Evolutionary conservation across 2,797 vertebrate genomes (phyloP).

Genomic region (Ficedula albicollis): DNA sequence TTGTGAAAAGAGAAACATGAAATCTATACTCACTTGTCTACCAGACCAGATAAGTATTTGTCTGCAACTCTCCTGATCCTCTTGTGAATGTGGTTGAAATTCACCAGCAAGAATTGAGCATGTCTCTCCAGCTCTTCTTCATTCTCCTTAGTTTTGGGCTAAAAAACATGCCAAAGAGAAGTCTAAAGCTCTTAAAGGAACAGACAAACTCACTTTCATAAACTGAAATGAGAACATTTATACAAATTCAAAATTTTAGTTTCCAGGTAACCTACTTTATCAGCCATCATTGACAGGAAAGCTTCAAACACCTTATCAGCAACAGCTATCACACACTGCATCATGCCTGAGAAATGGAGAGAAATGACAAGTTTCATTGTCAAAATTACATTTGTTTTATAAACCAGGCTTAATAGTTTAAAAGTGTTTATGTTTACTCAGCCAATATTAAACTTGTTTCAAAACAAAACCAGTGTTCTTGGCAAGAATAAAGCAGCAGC

Average conservation of each 20-base stretch:
- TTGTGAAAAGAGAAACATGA: not conserved
- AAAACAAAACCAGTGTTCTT: not conserved
- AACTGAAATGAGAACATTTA: not conserved
- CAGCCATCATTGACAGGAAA: conserved; percentile 98
- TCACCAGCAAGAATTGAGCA: conserved; percentile 93
- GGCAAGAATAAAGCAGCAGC: not conserved
- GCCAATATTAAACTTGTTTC: not conserved
- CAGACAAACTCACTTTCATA: not conserved
- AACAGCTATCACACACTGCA: conserved; percentile 97
- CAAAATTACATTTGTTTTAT: not conserved
- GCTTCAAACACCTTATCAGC: conserved; percentile 98
- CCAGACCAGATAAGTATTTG: conserved; percentile 96
- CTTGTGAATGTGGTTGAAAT: conserved; percentile 99
- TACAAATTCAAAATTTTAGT: not conserved
- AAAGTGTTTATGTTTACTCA: not conserved
- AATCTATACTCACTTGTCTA: conserved; percentile 87
- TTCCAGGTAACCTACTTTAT: conserved; percentile 83
- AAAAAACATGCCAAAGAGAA: conserved; percentile 38
- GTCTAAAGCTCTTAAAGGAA: not conserved
- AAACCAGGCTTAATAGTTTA: not conserved
- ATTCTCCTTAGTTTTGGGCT: conserved; percentile 97
- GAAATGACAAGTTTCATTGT: not conserved
- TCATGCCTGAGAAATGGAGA: conserved; percentile 85
- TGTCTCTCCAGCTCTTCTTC: conserved; percentile 96
- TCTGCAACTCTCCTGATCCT: conserved; percentile 96